A percentile compares a stretch with the other conserved stretches of the same genome.
phyloP scores from a whole-genome alignment of 35 echinoderm and acorn worm species.

The Nesometra sesokonis region DNA sequence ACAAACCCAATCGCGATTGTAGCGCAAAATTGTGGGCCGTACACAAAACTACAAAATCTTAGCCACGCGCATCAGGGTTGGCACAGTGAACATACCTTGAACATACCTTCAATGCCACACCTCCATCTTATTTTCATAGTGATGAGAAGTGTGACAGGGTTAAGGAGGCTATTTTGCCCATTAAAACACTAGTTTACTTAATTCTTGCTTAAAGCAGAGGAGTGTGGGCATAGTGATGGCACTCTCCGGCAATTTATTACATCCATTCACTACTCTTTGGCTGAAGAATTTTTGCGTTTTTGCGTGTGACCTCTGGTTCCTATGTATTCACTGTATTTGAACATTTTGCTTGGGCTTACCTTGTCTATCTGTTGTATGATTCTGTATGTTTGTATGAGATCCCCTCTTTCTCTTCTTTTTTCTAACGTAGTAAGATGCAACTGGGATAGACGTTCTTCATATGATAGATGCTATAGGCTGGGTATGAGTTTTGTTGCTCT shows the following conservation, averaged over 20 bases:
- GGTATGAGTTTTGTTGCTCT: not conserved
- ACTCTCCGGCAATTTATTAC: not conserved
- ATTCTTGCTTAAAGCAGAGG: not conserved
- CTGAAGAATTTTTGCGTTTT: not conserved
- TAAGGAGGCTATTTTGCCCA: not conserved
- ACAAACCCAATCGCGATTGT: no score
- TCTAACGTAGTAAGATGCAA: not conserved
- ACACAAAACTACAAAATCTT: no score
- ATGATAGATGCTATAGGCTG: not conserved
- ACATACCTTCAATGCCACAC: not conserved
- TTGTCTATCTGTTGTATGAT: not conserved
- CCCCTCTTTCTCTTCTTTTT: not conserved
- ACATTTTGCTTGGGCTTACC: not conserved
- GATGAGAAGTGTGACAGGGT: not conserved
- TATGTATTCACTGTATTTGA: not conserved
- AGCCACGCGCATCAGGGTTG: no score
- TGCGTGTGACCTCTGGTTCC: not conserved
- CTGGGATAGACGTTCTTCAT: not conserved
- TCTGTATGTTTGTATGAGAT: not conserved
- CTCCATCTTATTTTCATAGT: not conserved
- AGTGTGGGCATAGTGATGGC: not conserved
- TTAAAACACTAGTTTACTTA: not conserved
- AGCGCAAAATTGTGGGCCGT: no score
- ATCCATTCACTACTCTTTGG: not conserved
- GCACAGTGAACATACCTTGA: not conserved